Base-by-base conservation (phyloP, 2,113 vertebrate genomes). In the Numida meleagris region DNA sequence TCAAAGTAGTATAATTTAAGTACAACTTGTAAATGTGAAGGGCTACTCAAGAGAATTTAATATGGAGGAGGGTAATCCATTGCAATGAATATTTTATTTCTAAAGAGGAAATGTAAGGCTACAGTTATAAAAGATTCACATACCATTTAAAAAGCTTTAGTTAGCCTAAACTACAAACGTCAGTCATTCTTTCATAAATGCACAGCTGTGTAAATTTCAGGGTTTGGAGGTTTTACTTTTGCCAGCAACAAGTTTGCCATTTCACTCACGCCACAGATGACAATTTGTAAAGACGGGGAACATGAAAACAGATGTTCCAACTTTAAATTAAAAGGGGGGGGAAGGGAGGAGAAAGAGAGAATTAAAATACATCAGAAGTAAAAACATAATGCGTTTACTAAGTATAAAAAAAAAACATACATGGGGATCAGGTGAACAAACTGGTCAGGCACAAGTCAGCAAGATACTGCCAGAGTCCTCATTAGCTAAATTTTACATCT, bases 61-160 rank as follows among this genome's bases (percentile, higher is more conserved):
- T 50, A 84, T 78, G 29, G 48, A 92, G 42, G 57, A 55, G n/a
- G 93, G 10, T 71, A 96, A 96, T 71, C 58, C 68, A 77, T 86
- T 89, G 13, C 59, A 96, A 95, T 70, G 58, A 95, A 96, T 94
- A 95, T 96, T 97, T 97, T 59, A 91, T 86, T 90, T 94, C 33
- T 21, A 82, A 96, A 76, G 25, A 74, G 71, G 67, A 93, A 96
- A 89, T 94, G 71, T 91, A 89, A 93, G 55, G 21, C 76, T 92
- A 70, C 17, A 12, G 34, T 79, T 65, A 95, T 93, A 93, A 91
- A 88, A 96, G 24, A 67, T 75, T 94, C 88, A 91, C 9, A 31
- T 71, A 70, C 38, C 25, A 58, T 91, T 91, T 70, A 50, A 50
- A 50, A 93, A 57, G 9, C 3, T 51, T 92, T 75, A 68, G 75